Base-by-base conservation (phyloP, 2,113 vertebrate species). In the Cryptotis parvus region DNA sequence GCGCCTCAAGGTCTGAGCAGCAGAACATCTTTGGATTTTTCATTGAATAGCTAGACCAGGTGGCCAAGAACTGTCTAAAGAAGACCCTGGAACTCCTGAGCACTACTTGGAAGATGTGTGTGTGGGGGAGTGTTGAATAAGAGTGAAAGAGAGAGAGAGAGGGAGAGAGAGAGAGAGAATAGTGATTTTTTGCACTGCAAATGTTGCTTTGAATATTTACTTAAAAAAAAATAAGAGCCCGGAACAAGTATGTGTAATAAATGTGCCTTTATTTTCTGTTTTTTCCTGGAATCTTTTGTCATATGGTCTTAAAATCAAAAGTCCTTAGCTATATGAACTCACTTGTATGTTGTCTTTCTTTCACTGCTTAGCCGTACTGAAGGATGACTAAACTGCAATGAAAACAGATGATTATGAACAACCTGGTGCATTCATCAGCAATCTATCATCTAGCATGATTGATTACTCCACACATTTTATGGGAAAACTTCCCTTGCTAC, bases 401-500 rank as follows among this genome's bases (percentile, higher is more conserved):
- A 72, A 92, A 89, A 61, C 26, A 35, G 79, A 41, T 78, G 74
- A 33, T 61, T 41, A 10, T 43, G 61, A 70, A 37, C 77, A 55
- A 33, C 16, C 0, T 3, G 20, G 61, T 43, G 31, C n/a, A 49
- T 20, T 63, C 41, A 58, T 31, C 2, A 3, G 61, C 27, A 27
- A 35, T 52, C 88, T 49, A 80, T 76, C 83, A 89, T 55, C 70
- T 31, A 11, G 41, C 10, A 2, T 89, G 84, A 93, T 55, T 52
- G 93, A 93, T 89, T 76, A 41, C 72, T 69, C n/a, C 11, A 2
- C 80, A 87, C n/a, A 33, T 33, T 72, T 91, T 84, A 91, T 49
- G 86, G 84, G 89, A 49, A 82, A 94, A 94, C 94, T 95, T 93
- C 58, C 5, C 0, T 90, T 89, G 49, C 41, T 91, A 75, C 39